Conservation (phyloP, 2,888 invertebrate species). For the Thysanoteuthis rhombus region DNA sequence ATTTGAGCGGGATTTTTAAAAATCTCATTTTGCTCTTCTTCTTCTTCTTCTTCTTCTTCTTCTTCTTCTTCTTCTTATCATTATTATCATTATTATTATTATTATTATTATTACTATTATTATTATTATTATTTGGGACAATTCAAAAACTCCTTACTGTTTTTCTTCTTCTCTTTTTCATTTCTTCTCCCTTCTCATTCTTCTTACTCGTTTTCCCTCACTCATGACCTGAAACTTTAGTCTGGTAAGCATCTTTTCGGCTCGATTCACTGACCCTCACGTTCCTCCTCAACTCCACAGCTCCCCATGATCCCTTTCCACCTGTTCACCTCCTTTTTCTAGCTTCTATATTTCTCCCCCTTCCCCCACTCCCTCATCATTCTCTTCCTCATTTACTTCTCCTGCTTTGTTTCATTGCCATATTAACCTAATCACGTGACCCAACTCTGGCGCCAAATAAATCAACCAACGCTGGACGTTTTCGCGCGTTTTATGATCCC, state of each 20-base stretch:
- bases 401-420: background rate
- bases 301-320: background rate
- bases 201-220: background rate
- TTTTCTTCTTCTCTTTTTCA: background rate
- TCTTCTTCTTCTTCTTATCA: background rate
- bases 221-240: background rate
- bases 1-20: too few relatives aligned
- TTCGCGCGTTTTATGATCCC: background rate
- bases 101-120: too few relatives aligned
- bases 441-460: constrained; percentile 12
- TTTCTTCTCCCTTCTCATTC: too few relatives aligned
- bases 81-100: too few relatives aligned
- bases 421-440: constrained; percentile 12
- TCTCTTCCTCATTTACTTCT: background rate
- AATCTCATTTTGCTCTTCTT: background rate
- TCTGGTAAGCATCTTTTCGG: background rate
- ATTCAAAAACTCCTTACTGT: too few relatives aligned
- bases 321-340: background rate
- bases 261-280: background rate
- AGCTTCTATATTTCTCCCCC: background rate
- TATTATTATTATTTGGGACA: too few relatives aligned
- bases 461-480: background rate
- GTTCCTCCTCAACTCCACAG: too few relatives aligned
- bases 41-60: background rate
- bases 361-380: background rate